Evolutionary conservation across 1,140 invertebrate genomes (phyloP).

Genomic region (Chironomus tepperi): DNA sequence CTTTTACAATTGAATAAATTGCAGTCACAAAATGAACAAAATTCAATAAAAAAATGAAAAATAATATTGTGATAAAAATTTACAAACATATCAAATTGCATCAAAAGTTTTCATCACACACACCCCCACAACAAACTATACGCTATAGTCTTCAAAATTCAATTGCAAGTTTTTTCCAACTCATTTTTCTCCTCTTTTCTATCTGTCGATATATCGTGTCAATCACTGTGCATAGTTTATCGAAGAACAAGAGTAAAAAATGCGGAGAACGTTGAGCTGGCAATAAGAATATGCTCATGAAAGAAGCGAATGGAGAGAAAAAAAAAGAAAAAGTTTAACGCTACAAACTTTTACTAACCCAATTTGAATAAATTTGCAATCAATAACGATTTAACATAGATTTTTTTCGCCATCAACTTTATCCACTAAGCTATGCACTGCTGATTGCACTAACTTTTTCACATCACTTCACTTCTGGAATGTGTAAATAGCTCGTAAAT

Average conservation of each 20-base stretch:
- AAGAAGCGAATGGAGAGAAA: not conserved
- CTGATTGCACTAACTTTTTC: not conserved
- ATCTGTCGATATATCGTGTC: not conserved
- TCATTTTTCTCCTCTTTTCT: not conserved
- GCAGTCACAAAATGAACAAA: too few species aligned
- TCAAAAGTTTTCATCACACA: too few species aligned
- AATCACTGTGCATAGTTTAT: not conserved
- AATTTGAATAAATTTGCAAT: constrained; percentile 24
- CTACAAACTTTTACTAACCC: constrained; percentile 16
- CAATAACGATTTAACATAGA: constrained; percentile 17
- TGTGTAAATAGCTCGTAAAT: constrained; percentile 21
- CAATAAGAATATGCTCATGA: not conserved
- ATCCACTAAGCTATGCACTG: not conserved
- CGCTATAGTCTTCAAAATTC: too few species aligned
- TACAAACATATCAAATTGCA: too few species aligned
- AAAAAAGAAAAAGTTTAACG: not conserved
- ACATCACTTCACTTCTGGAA: constrained; percentile 7
- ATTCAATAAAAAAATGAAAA: too few species aligned
- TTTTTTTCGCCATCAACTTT: constrained; percentile 15
- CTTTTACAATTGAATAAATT: too few species aligned
- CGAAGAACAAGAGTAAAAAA: not conserved
- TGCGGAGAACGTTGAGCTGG: too few species aligned
- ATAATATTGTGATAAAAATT: too few species aligned
- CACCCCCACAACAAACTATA: too few species aligned
- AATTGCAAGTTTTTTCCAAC: not conserved